Percentiles rank a stretch among this genome's conserved stretches.
These are phyloP conservation scores for Merops nubicus DNA, from an alignment of 2,113 vertebrate species.

Conservation along the genomic window DNA sequence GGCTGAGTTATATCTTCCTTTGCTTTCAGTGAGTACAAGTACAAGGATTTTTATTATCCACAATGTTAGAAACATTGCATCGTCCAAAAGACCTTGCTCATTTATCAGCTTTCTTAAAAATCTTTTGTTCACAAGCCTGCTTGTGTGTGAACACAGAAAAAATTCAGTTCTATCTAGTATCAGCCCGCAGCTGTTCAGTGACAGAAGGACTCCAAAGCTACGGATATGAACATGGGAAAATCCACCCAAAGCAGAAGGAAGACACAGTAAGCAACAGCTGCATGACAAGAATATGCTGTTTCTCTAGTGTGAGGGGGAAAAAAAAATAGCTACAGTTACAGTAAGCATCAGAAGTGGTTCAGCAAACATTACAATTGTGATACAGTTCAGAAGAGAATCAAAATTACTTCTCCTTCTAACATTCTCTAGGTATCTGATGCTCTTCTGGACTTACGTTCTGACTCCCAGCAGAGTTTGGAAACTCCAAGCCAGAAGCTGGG, in stretches of 20 bases:
- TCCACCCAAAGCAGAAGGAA: constrained; percentile 73
- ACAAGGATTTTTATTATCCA: constrained; percentile 48
- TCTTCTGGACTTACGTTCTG: constrained; percentile 3
- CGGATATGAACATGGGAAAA: constrained; percentile 87
- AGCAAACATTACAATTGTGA: neutral
- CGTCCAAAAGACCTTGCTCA: constrained; percentile 51
- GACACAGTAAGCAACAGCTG: constrained; percentile 78
- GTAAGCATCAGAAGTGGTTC: constrained; percentile 48
- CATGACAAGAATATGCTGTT: constrained; percentile 65
- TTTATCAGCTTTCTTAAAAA: constrained; percentile 69
- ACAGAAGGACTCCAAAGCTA: constrained; percentile 88
- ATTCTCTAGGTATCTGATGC: neutral
- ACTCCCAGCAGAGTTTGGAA: neutral
- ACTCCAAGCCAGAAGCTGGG: neutral
- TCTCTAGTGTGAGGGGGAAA: neutral
- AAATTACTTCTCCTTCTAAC: neutral
- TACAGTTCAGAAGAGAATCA: neutral
- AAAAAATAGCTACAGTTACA: constrained; percentile 36
- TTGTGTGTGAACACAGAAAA: constrained; percentile 68
- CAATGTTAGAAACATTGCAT: constrained; percentile 8
- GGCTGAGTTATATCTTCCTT: constrained; percentile 61
- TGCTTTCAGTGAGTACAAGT: constrained; percentile 12
- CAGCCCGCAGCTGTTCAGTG: constrained; percentile 87
- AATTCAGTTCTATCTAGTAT: constrained; percentile 78
- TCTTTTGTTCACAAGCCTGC: constrained; percentile 59